Evolutionary conservation across 1,140 invertebrate genomes (phyloP).

Genomic region (Drosophila varians): DNA sequence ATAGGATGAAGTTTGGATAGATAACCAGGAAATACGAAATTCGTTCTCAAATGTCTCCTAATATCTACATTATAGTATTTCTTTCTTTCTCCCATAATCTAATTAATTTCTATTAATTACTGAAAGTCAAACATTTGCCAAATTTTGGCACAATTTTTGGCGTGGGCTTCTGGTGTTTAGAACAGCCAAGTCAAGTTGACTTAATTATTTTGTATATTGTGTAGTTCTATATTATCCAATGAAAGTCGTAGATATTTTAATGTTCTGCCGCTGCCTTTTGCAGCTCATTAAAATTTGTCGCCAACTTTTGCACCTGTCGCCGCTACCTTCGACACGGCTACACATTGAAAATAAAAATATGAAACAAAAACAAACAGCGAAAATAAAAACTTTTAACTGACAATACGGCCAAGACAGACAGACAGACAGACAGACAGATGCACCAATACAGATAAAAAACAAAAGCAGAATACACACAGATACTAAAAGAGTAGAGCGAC

Average conservation of each 20-base stretch:
- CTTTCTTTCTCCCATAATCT: not conserved
- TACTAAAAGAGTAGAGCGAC: constrained; percentile 6
- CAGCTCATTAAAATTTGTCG: constrained; percentile 80
- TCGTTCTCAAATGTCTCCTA: not conserved
- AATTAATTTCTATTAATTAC: constrained; percentile 21
- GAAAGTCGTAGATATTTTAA: constrained; percentile 27
- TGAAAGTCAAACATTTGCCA: constrained; percentile 8
- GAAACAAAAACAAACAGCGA: constrained; percentile 11
- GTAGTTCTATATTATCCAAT: constrained; percentile 16
- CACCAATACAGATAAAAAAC: constrained; percentile 12
- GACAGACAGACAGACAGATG: not conserved
- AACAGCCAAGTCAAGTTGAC: constrained; percentile 25
- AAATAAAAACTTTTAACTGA: constrained; percentile 61
- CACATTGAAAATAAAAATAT: constrained; percentile 11
- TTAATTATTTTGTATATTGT: constrained; percentile 48
- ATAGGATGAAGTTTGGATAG: not conserved
- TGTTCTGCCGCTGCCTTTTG: constrained; percentile 61
- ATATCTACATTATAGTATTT: not conserved
- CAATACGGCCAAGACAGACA: constrained; percentile 57
- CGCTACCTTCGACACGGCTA: constrained; percentile 61
- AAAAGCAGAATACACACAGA: constrained; percentile 15
- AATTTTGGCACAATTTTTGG: constrained; percentile 3
- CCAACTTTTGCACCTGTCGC: constrained; percentile 77
- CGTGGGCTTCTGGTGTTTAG: not conserved
- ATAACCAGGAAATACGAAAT: not conserved